A percentile compares a stretch with the other conserved stretches of the same genome.
Conservation (phyloP, 2,888 invertebrate genomes). For the Apotomis betuletana region DNA sequence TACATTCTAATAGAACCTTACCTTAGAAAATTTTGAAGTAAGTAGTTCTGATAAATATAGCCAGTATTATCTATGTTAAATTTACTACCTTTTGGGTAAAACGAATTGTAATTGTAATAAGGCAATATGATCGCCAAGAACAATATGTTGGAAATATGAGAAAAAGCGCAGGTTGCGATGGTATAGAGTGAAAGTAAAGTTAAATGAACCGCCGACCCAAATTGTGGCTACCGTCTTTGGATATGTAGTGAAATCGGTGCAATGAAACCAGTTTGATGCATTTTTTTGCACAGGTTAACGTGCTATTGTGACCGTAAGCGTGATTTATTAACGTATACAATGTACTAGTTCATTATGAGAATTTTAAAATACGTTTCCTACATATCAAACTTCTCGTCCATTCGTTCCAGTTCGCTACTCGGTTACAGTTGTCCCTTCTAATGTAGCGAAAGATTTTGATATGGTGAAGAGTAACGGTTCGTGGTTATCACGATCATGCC, state of each 20-base stretch:
- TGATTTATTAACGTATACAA: not conserved
- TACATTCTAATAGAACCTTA: not conserved
- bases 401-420: not conserved
- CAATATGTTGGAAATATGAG: conserved; percentile 42
- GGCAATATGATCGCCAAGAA: conserved; percentile 14
- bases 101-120: conserved; percentile 1
- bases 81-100: not conserved
- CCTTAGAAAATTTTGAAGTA: not conserved
- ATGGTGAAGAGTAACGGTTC: conserved; percentile 7
- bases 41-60: not conserved
- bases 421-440: not conserved
- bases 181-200: conserved; percentile 62
- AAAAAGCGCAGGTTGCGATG: conserved; percentile 43
- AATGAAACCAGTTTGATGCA: conserved; percentile 48
- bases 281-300: conserved; percentile 34
- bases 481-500: conserved; percentile 14
- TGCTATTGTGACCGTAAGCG: conserved; percentile 14
- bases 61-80: not conserved
- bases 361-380: no score
- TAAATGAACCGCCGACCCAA: conserved; percentile 65
- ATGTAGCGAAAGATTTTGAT: conserved; percentile 14
- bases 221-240: conserved; percentile 58
- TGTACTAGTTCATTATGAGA: no score
- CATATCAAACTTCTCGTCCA: not conserved
- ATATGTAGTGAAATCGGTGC: conserved; percentile 56